A percentile compares a stretch with the other conserved stretches of the same genome.
These are phyloP conservation scores for Microcaecilia unicolor DNA, from an alignment of 2,797 vertebrate species.

Conservation along the genomic window DNA sequence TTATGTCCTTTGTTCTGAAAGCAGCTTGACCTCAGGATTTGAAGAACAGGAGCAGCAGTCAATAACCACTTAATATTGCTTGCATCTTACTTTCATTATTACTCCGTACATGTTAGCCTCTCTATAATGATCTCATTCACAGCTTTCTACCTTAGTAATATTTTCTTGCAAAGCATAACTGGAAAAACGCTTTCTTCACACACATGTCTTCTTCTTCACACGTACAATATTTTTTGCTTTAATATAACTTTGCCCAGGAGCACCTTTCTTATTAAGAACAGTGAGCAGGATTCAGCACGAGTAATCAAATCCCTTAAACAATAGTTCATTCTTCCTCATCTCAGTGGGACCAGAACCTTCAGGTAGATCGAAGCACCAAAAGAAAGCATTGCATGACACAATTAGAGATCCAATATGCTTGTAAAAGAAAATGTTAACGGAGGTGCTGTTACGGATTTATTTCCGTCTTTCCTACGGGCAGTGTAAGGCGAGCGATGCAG, in stretches of 20 bases:
- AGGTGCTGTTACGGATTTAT: constrained; percentile 48
- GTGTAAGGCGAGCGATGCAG: constrained; percentile 5
- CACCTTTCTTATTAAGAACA: constrained; percentile 44
- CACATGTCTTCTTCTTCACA: too few relatives aligned
- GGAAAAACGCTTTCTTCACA: constrained; percentile 45
- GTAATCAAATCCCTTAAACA: constrained; percentile 71
- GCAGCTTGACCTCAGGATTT: constrained; percentile 30
- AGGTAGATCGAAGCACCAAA: constrained; percentile 57
- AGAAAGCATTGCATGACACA: constrained; percentile 55
- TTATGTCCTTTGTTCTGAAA: constrained; percentile 21
- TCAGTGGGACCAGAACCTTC: constrained; percentile 61
- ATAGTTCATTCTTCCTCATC: constrained; percentile 69
- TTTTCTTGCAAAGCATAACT: constrained; percentile 48
- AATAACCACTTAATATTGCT: constrained; percentile 47
- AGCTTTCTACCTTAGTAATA: constrained; percentile 43
- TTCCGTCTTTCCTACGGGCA: constrained; percentile 46
- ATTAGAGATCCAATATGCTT: constrained; percentile 66
- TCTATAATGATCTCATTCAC: constrained; percentile 50
- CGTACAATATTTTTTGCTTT: constrained; percentile 45
- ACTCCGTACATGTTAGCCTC: constrained; percentile 29
- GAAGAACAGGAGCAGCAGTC: constrained; percentile 27
- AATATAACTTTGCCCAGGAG: constrained; percentile 55
- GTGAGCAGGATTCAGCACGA: constrained; percentile 55
- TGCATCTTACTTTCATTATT: constrained; percentile 31
- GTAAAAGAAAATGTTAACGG: constrained; percentile 62